phyloP scores from a whole-genome alignment of 2,888 invertebrate species.

The Andrena dorsata region DNA sequence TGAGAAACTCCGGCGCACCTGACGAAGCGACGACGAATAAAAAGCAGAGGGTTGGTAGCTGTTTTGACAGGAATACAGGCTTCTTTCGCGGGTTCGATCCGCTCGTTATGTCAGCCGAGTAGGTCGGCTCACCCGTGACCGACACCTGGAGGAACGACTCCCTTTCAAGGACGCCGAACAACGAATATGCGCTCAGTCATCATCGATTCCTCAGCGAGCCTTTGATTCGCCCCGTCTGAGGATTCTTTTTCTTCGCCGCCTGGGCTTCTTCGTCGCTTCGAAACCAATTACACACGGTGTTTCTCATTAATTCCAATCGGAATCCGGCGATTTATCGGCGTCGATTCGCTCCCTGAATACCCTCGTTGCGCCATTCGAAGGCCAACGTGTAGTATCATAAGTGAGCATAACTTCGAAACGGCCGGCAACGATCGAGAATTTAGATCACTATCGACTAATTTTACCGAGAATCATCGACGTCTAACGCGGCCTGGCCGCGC shows the following conservation, averaged over 20 bases:
- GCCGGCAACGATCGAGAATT: no score
- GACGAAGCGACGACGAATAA: not conserved
- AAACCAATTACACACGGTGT: slow-evolving; percentile 66
- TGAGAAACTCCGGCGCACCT: slow-evolving; percentile 15
- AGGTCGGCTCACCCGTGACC: slow-evolving; percentile 82
- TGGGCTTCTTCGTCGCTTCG: slow-evolving; percentile 50
- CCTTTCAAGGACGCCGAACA: slow-evolving; percentile 78
- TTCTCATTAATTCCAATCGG: slow-evolving; percentile 30
- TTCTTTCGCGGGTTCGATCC: slow-evolving; percentile 81
- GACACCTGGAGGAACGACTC: slow-evolving; percentile 80
- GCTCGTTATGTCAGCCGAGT: slow-evolving; percentile 80
- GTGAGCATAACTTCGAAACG: no score
- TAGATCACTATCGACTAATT: no score
- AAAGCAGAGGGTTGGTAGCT: slow-evolving; percentile 52
- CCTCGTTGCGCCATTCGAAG: not conserved
- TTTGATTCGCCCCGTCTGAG: slow-evolving; percentile 54
- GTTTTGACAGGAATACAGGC: slow-evolving; percentile 82
- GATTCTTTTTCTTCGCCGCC: slow-evolving; percentile 13
- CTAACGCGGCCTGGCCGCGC: slow-evolving; percentile 21
- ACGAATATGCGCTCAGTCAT: slow-evolving; percentile 79
- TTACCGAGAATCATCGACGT: not conserved
- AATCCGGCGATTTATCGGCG: slow-evolving; percentile 17
- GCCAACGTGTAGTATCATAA: not conserved
- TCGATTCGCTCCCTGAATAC: not conserved
- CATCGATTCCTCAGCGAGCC: slow-evolving; percentile 69